A percentile compares a stretch with the other conserved stretches of the same genome.
These are phyloP conservation scores for Epirrhoe alternata DNA, from an alignment of 2,888 invertebrate genomes.

Conservation along the genomic window DNA sequence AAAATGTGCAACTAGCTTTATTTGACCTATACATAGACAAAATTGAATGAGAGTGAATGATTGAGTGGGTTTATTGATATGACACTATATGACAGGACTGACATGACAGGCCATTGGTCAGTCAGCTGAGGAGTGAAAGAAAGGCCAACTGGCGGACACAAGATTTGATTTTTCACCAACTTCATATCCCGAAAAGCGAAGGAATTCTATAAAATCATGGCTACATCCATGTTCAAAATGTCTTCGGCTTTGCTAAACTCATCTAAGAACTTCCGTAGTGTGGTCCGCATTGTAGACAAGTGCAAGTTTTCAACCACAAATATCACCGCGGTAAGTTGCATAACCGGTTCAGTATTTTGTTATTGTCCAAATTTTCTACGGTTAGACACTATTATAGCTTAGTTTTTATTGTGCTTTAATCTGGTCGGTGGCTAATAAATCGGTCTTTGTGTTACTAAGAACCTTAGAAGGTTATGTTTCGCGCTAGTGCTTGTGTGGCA, in stretches of 20 bases:
- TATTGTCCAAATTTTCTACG: neutral
- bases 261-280: conserved; percentile 66
- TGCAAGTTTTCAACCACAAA: conserved; percentile 70
- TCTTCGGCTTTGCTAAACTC: conserved; percentile 61
- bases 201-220: conserved; percentile 61
- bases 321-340: conserved; percentile 80
- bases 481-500: neutral
- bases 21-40: neutral
- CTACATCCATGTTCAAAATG: conserved; percentile 70
- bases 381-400: neutral
- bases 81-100: no score
- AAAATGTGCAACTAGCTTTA: neutral
- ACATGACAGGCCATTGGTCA: no score
- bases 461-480: neutral
- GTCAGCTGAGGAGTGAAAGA: neutral
- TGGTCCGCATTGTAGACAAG: conserved; percentile 64
- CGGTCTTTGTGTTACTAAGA: neutral
- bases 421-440: neutral
- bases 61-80: neutral
- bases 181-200: conserved; percentile 17
- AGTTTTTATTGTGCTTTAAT: neutral
- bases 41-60: neutral
- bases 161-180: conserved; percentile 19
- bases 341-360: conserved; percentile 54
- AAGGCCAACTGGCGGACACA: neutral